phyloP scores from a whole-genome alignment of 2,888 invertebrate genomes.

The Lypha dubia region DNA sequence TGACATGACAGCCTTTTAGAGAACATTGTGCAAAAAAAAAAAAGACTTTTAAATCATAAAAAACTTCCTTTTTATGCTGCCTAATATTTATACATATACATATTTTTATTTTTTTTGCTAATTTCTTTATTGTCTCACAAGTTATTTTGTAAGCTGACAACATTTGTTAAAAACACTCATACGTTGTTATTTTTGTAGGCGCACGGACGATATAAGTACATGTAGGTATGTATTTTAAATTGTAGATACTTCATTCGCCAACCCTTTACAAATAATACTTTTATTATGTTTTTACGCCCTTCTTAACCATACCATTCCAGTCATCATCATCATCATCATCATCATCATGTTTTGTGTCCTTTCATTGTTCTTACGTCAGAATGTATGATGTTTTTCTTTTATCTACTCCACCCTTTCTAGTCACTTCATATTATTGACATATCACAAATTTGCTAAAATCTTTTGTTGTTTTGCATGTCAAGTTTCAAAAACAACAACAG shows the following conservation, averaged over 20 bases:
- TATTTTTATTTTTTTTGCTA: no score
- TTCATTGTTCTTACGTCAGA: slow-evolving; percentile 21
- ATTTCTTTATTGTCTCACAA: not conserved
- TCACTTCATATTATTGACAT: slow-evolving; percentile 33
- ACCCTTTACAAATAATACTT: not conserved
- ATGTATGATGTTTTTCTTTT: not conserved
- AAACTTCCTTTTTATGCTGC: no score
- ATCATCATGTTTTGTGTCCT: slow-evolving; percentile 19
- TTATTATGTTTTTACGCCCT: not conserved
- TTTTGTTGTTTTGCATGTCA: slow-evolving; percentile 22
- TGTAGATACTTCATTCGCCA: not conserved
- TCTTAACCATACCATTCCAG: not conserved
- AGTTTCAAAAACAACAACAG: slow-evolving; percentile 9
- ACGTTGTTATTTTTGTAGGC: not conserved
- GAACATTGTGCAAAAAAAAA: no score
- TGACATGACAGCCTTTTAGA: no score
- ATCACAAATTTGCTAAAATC: slow-evolving; percentile 16
- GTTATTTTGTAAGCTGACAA: not conserved
- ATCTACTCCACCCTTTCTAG: slow-evolving; percentile 12
- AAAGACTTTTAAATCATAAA: no score
- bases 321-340: slow-evolving; percentile 5
- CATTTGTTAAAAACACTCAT: not conserved
- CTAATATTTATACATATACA: no score
- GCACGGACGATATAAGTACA: no score
- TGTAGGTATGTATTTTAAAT: not conserved